These are phyloP conservation scores for Mus spicilegus DNA, from an alignment of 2,113 vertebrate species.

Conservation along the genomic window DNA sequence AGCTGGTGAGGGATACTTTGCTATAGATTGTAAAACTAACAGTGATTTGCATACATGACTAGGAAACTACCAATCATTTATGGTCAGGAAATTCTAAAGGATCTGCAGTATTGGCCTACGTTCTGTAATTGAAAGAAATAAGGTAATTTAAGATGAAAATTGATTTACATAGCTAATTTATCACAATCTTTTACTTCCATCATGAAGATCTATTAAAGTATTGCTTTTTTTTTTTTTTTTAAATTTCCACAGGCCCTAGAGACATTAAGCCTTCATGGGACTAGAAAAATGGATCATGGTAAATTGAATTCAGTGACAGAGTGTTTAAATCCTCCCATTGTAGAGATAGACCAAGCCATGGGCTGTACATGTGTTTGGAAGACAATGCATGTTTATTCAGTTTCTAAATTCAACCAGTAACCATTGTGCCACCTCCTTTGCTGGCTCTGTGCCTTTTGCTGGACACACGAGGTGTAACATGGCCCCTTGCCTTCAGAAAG, in stretches of 20 bases:
- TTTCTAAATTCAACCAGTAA: slow-evolving; percentile 32
- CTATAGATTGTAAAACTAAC: slow-evolving; percentile 37
- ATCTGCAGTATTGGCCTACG: neutral
- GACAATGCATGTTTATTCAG: slow-evolving; percentile 28
- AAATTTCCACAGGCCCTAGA: neutral
- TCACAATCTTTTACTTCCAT: slow-evolving; percentile 26
- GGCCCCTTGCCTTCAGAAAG: neutral
- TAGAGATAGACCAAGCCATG: neutral
- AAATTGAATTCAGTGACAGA: slow-evolving; percentile 32
- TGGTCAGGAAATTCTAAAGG: slow-evolving; percentile 33
- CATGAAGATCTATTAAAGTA: slow-evolving; percentile 4
- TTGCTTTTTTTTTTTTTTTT: slow-evolving; percentile 46
- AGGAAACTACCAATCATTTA: slow-evolving; percentile 52
- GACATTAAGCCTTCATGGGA: neutral
- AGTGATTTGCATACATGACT: slow-evolving; percentile 34
- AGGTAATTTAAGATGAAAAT: slow-evolving; percentile 59
- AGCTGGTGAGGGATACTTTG: neutral
- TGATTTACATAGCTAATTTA: slow-evolving; percentile 44
- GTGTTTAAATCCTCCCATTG: slow-evolving; percentile 22
- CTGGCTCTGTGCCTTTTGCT: neutral
- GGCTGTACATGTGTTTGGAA: neutral
- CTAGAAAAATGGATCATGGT: neutral
- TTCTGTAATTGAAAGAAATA: slow-evolving; percentile 55
- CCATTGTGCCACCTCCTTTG: neutral
- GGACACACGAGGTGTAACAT: neutral